phyloP scores from a whole-genome alignment of 2,888 invertebrate species.

The Metopia argyrocephala region DNA sequence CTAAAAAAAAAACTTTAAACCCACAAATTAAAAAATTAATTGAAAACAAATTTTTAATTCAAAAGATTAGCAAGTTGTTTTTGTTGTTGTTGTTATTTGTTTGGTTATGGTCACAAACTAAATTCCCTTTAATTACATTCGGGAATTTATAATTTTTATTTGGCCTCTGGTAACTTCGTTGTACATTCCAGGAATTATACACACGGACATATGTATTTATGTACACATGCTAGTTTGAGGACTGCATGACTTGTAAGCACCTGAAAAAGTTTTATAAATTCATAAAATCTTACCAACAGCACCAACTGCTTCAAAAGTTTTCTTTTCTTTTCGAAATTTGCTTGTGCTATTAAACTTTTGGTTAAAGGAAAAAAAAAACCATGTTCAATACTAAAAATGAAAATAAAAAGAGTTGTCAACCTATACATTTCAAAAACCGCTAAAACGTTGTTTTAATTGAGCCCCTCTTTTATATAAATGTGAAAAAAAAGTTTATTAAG shows the following conservation, averaged over 20 bases:
- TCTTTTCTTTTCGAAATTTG: neutral
- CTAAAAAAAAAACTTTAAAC: slow-evolving; percentile 16
- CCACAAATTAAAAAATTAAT: slow-evolving; percentile 56
- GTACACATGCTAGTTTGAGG: too few relatives aligned
- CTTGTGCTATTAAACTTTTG: slow-evolving; percentile 3
- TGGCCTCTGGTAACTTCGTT: neutral
- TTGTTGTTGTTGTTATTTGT: neutral
- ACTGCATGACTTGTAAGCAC: slow-evolving; percentile 9
- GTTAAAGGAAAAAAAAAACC: neutral
- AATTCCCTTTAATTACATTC: slow-evolving; percentile 30
- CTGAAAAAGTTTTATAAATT: slow-evolving; percentile 25
- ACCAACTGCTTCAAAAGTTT: slow-evolving; percentile 45
- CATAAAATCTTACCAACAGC: slow-evolving; percentile 3
- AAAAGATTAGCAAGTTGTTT: slow-evolving; percentile 45
- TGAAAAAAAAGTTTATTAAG: too few relatives aligned
- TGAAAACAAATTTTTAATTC: slow-evolving; percentile 52
- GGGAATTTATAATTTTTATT: neutral
- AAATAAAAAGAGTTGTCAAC: too few relatives aligned
- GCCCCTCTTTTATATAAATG: too few relatives aligned
- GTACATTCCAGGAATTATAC: too few relatives aligned
- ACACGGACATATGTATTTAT: too few relatives aligned
- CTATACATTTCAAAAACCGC: neutral
- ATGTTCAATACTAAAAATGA: neutral
- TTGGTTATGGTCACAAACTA: neutral
- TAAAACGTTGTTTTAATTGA: too few relatives aligned